Evolutionary conservation across 2,797 vertebrate genomes (phyloP), one percentile per base, ranked within the genome.

Genomic region (Astyanax mexicanus): DNA sequence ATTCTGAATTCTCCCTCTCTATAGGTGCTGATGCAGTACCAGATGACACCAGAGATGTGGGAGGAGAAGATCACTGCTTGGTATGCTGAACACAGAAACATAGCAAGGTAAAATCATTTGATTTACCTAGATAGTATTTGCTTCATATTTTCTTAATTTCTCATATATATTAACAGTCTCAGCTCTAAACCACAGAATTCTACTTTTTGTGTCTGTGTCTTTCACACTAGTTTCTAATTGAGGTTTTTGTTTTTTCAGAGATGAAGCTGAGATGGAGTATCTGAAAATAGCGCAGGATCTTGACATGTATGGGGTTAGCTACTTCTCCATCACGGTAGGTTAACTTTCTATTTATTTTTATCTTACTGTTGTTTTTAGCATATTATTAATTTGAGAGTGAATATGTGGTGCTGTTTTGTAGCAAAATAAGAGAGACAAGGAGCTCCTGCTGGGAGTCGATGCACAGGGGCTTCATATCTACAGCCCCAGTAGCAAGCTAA

Each of bases 301-400:
- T 89, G 97, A 98, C 93, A 99, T 98, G 97, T 99, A 99, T 0
- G 97, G 96, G 1, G 92, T 99, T 83, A 98, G 96, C 93, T 98
- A 98, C 89, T 99, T 99, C 72, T 92, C 93, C 38, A 99, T 98
- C 86, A 94, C 93, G 94, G 97, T 98, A 89, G 95, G 96, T 13
- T 25, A 51, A 11, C 42, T 32, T 23, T 58, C 47, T 9, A 29
- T 69, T 15, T 19, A 71, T 9, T 1, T 38, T 58, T 62, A 58
- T 32, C n/a, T n/a, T n/a, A n/a, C n/a, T n/a, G n/a, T n/a, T n/a
- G n/a, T n/a, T n/a, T n/a, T n/a, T n/a, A n/a, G n/a, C n/a, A n/a
- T n/a, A n/a, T n/a, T n/a, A n/a, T n/a, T n/a, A n/a, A n/a, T n/a
- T n/a, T n/a, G n/a, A n/a, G n/a, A n/a, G n/a, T 58, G 3, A 57